Percentiles rank a stretch among this genome's conserved stretches.
These are phyloP conservation scores for Philereme transversata DNA, from an alignment of 2,888 invertebrate genomes.

Conservation along the genomic window DNA sequence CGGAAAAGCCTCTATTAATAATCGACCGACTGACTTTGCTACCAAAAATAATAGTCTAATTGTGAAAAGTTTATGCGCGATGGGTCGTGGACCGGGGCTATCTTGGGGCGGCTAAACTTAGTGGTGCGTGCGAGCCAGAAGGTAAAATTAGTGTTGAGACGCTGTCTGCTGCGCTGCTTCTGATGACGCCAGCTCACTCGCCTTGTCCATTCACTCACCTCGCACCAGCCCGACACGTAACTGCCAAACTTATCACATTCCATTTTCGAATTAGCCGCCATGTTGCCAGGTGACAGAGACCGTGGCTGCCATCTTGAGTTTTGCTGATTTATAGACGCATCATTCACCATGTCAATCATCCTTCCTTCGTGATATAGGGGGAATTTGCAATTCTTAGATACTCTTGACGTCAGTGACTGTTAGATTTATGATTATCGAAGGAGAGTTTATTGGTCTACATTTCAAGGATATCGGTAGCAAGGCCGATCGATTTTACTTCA, in stretches of 20 bases:
- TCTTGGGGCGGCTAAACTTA: conserved; percentile 85
- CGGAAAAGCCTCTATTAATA: conserved; percentile 85
- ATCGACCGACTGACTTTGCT: conserved; percentile 85
- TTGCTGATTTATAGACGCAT: conserved; percentile 44
- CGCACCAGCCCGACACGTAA: conserved; percentile 64
- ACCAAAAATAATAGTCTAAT: conserved; percentile 86
- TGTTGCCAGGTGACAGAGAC: conserved; percentile 59
- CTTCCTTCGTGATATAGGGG: conserved; percentile 25
- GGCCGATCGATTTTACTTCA: conserved; percentile 20
- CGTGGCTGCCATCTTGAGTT: conserved; percentile 47
- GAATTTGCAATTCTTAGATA: conserved; percentile 26
- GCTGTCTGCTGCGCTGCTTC: conserved; percentile 77
- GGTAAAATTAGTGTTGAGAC: conserved; percentile 83
- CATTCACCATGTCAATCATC: conserved; percentile 20
- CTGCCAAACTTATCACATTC: conserved; percentile 82
- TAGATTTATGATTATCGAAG: conserved; percentile 17
- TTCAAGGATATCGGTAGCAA: conserved; percentile 11
- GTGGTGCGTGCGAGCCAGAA: conserved; percentile 82
- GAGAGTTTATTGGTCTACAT: neutral
- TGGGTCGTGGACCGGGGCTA: conserved; percentile 84
- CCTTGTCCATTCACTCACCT: conserved; percentile 74
- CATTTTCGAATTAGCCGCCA: conserved; percentile 65
- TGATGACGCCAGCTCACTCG: conserved; percentile 69
- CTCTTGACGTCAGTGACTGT: conserved; percentile 18
- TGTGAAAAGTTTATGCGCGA: conserved; percentile 85